Percentiles rank a stretch among this genome's conserved stretches.
Conservation (phyloP, 2,797 vertebrate species). For the Hydrolagus colliei region DNA sequence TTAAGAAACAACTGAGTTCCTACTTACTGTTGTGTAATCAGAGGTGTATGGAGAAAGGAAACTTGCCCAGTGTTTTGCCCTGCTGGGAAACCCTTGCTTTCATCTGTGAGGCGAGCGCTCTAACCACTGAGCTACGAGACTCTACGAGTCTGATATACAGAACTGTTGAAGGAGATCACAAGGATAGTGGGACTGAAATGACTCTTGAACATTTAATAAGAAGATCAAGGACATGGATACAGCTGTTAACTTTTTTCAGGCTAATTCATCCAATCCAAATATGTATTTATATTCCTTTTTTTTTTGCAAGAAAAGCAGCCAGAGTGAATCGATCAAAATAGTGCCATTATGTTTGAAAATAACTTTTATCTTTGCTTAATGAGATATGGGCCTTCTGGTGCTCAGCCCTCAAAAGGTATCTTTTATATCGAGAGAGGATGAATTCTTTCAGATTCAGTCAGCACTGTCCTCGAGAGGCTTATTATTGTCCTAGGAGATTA, state of each 20-base stretch:
- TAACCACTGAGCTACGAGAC: too few relatives aligned
- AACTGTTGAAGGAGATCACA: too few relatives aligned
- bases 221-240: not conserved
- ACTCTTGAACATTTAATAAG: not conserved
- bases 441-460: not conserved
- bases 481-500: not conserved
- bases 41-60: too few relatives aligned
- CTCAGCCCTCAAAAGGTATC: not conserved
- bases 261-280: slow-evolving; percentile 14
- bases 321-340: not conserved
- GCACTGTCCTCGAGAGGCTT: not conserved
- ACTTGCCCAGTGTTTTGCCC: too few relatives aligned
- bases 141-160: too few relatives aligned
- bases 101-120: too few relatives aligned
- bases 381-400: slow-evolving; percentile 26
- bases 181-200: not conserved
- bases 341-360: not conserved
- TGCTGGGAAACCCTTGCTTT: too few relatives aligned
- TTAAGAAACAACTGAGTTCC: too few relatives aligned
- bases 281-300: slow-evolving; percentile 25
- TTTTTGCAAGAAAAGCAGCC: not conserved
- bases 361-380: slow-evolving; percentile 22
- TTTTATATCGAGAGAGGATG: slow-evolving; percentile 19
- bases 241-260: not conserved
- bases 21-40: too few relatives aligned